Conservation (phyloP, 1,140 invertebrate genomes). For the Drosophila kurseongensis region DNA sequence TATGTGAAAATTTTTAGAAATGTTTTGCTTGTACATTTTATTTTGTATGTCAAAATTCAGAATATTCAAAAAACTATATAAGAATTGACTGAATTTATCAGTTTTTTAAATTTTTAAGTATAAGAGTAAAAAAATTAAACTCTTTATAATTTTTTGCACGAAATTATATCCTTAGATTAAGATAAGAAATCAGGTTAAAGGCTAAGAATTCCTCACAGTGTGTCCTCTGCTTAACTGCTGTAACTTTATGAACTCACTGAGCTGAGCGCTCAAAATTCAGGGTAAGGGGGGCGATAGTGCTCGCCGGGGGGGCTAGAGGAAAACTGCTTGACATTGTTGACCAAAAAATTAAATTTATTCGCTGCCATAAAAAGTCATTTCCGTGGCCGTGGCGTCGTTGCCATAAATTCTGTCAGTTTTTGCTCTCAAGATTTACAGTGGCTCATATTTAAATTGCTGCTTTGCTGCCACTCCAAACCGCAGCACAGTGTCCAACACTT, state of each 20-base stretch:
- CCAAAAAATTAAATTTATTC: conserved; percentile 83
- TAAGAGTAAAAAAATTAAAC: too few relatives aligned
- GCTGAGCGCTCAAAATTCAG: conserved; percentile 9
- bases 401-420: conserved; percentile 79
- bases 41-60: too few relatives aligned
- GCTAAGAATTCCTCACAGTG: not conserved
- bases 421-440: conserved; percentile 77
- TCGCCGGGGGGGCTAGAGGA: not conserved
- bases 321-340: conserved; percentile 71
- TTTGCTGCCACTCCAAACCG: conserved; percentile 54
- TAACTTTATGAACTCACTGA: conserved; percentile 65
- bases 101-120: too few relatives aligned
- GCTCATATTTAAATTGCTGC: conserved; percentile 78
- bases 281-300: not conserved
- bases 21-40: too few relatives aligned
- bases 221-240: conserved; percentile 24
- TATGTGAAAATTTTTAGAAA: too few relatives aligned
- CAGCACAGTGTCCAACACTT: conserved; percentile 55
- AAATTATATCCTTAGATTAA: too few relatives aligned
- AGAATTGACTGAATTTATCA: too few relatives aligned
- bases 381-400: conserved; percentile 61
- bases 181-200: not conserved
- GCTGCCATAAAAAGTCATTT: conserved; percentile 81
- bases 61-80: too few relatives aligned
- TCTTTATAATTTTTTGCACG: too few relatives aligned